Evolutionary conservation across 35 echinoderm and acorn worm genomes (phyloP).

Genomic region (Eucidaris tribuloides): DNA sequence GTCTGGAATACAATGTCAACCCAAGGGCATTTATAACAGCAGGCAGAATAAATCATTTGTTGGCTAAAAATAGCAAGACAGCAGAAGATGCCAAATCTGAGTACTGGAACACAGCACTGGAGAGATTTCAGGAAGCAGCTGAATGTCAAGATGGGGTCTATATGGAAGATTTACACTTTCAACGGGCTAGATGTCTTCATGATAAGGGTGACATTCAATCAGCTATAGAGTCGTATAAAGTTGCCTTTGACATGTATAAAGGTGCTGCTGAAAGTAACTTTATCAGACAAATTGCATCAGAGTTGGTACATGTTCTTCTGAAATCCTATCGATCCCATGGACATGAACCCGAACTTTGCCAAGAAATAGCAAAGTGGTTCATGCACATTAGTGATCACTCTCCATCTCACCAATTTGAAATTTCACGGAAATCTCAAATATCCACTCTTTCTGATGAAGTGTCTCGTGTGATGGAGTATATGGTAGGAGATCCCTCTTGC

Average conservation of each 20-base stretch:
- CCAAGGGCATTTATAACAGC: background rate
- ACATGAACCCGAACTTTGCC: too few species aligned
- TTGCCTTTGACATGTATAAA: background rate
- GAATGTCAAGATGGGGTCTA: background rate
- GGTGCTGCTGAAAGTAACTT: background rate
- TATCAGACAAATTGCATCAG: background rate
- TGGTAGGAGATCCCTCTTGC: too few species aligned
- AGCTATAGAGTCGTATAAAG: background rate
- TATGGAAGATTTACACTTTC: background rate
- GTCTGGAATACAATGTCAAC: background rate
- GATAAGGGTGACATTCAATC: background rate
- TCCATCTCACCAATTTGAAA: too few species aligned
- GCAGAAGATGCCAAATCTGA: too few species aligned
- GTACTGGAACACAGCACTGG: background rate
- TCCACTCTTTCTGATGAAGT: too few species aligned
- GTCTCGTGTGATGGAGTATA: too few species aligned
- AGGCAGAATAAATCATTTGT: background rate
- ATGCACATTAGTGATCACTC: too few species aligned
- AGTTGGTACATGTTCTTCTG: too few species aligned
- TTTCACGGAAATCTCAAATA: too few species aligned
- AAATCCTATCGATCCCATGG: too few species aligned
- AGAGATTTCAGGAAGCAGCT: constrained; percentile 10
- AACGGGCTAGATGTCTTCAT: constrained; percentile 1
- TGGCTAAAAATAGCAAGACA: background rate
- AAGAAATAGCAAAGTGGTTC: too few species aligned